Base-by-base conservation (phyloP, 1,140 invertebrate species). In the Steinernema feltiae region DNA sequence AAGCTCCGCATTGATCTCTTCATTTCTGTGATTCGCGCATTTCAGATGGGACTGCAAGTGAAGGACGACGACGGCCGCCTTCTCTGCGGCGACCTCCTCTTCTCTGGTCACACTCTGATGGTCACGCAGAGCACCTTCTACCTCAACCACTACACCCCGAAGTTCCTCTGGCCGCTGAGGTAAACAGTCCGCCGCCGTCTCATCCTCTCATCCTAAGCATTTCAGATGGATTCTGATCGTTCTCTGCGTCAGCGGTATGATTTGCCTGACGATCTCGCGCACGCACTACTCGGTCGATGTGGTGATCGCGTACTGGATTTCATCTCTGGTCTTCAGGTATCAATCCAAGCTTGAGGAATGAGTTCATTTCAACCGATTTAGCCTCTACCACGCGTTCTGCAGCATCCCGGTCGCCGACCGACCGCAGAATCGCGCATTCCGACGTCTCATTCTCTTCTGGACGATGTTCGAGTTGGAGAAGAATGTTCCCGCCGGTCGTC, bases 211-310 rank as follows among this genome's bases (percentile, higher is more conserved):
- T 71, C 7, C 30, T 18, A n/a, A 3, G 7, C 24, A 3, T 71
- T 30, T 7, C n/a, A 73, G 48, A 48, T 32, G 32, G 71, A 1
- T 75, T n/a, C 12, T 76, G 7, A 41, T 76, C 7, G 3, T 30
- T 24, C 12, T 72, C 75, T 76, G 70, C 32, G 32, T 77, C 46
- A 27, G 12, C 74, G 76, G 32, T 48, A 77, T 77, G 76, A 41
- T 76, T 41, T 77, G 76, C 29, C 30, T 76, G 46, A 32, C 76
- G 1, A n/a, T 70, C 2, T 76, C 32, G 2, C 75, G 76, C 2
- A 32, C 76, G n/a, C 76, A 77, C 76, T 77, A 77, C 73, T 30
- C 76, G 15, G 76, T 70, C 29, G 76, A 77, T 30, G 76, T 77
- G 29, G 31, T 77, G 48, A 70, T 77, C 32, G 76, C 69, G 2